Base-by-base conservation (phyloP, 37 sponge, comb jelly and placozoan genomes). In the Crambe crambe region DNA sequence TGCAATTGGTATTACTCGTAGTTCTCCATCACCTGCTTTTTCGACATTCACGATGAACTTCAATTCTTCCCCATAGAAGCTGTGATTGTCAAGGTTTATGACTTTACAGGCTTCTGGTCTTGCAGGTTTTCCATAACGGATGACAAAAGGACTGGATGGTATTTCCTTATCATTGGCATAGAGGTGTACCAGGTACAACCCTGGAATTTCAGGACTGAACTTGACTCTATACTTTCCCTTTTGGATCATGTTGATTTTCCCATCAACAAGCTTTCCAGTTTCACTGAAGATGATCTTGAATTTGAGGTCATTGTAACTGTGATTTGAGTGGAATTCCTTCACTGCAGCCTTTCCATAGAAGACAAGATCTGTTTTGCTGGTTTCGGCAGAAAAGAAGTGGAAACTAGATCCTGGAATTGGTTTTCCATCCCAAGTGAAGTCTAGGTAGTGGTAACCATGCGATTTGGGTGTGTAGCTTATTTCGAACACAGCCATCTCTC, bases 91-190 rank as follows among this genome's bases (percentile, higher is more conserved):
- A 10, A 70, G 8, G 4, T 39, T 58, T 25, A n/a, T 38, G 23
- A 90, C 82, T 30, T 62, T 60, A 42, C 29, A 34, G 40, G 29
- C 67, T 41, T 68, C 80, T 56, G 94, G 93, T 37, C 68, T 76
- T 15, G 87, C 73, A 29, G 92, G 92, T 8, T 31, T 38, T 18
- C 67, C 68, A 21, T 85, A 85, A 39, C 77, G 74, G 21, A 95
- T 61, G 44, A 88, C 72, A 31, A 82, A 83, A 2, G 95, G 95
- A 70, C 90, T 89, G 12, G 80, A 76, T 2, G 73, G 37, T 18
- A 91, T 38, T 38, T 95, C 87, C 40, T 74, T 75, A 23, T 84
- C 82, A 0, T 83, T 80, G 34, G 32, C 63, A 25, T 37, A 78
- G 17, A 87, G 40, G 34, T 83, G 84, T 29, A 92, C 54, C 39